phyloP scores from a whole-genome alignment of 2,888 invertebrate genomes.

The Stenodema calcarata region DNA sequence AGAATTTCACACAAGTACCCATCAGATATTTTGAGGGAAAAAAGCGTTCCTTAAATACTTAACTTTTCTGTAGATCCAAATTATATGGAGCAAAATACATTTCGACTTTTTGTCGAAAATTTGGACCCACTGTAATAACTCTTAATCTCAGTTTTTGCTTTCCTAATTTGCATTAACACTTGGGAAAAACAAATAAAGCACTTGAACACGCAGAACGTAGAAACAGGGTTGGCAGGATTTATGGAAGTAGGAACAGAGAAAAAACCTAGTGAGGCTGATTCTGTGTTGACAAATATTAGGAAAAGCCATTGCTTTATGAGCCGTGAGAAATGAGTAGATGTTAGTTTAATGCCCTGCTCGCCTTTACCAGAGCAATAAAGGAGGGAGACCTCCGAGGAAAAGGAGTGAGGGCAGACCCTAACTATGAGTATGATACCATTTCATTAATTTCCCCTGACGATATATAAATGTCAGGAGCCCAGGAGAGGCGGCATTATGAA shows the following conservation, averaged over 20 bases:
- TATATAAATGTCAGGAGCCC: slow-evolving; percentile 39
- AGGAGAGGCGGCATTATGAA: slow-evolving; percentile 16
- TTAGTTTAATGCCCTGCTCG: slow-evolving; percentile 42
- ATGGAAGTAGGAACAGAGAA: background rate
- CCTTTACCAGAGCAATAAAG: slow-evolving; percentile 41
- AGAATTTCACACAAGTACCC: too few species aligned
- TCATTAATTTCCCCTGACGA: slow-evolving; percentile 47
- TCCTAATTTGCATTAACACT: too few species aligned
- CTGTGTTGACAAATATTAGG: slow-evolving; percentile 31
- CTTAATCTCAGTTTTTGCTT: too few species aligned
- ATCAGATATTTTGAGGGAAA: too few species aligned
- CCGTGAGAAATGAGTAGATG: slow-evolving; percentile 47
- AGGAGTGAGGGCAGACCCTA: slow-evolving; percentile 23
- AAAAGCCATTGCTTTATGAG: slow-evolving; percentile 45
- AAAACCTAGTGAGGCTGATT: background rate
- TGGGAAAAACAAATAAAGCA: too few species aligned
- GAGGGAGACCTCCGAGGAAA: background rate
- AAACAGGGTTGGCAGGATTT: background rate
- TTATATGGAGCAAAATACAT: too few species aligned
- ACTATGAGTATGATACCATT: slow-evolving; percentile 31
- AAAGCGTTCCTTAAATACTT: too few species aligned
- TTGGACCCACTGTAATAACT: too few species aligned
- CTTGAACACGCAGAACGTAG: too few species aligned
- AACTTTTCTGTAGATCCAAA: too few species aligned
- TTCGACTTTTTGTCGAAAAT: too few species aligned